Evolutionary conservation across 2,113 vertebrate genomes (phyloP).

Genomic region (crab-eating macaque (Macaca fascicularis)): T2T-MFA8v1.1 NC_088380.1:44635001-44635500

Average conservation of each 20-base stretch:
- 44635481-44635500: background rate
- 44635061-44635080: background rate
- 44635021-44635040: background rate
- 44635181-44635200: background rate
- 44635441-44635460: background rate
- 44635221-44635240: background rate
- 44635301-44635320: background rate
- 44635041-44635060: background rate
- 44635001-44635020: background rate
- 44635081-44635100: background rate
- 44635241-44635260: background rate
- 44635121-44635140: background rate
- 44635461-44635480: background rate
- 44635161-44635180: background rate
- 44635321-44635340: background rate
- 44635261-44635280: accelerated
- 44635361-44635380: background rate
- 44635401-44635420: background rate
- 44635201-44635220: background rate
- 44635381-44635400: background rate
- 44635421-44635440: background rate
- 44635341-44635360: background rate
- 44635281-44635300: background rate
- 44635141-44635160: background rate
- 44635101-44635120: slow-evolving; percentile 13